These are phyloP conservation scores for Tribolium madens DNA, from an alignment of 1,140 invertebrate species.

Conservation along the genomic window DNA sequence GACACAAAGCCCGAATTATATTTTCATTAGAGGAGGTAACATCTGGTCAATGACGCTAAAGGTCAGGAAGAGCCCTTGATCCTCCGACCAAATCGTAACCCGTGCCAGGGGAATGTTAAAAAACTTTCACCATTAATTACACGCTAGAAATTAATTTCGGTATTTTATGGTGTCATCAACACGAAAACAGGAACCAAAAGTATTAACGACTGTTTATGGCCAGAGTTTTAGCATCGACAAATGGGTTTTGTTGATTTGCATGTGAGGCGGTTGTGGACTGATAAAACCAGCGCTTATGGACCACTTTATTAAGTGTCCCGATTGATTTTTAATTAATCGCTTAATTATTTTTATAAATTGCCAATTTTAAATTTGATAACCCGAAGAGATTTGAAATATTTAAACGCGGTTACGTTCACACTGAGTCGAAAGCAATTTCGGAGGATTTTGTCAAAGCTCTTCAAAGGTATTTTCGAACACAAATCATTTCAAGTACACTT, in stretches of 20 bases:
- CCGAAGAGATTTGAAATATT: too few species aligned
- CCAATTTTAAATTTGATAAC: not conserved
- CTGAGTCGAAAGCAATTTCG: not conserved
- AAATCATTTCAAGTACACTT: not conserved
- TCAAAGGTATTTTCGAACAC: not conserved
- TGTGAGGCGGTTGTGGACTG: not conserved
- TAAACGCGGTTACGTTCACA: too few species aligned
- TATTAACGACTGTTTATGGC: not conserved
- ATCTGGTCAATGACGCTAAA: constrained; percentile 34
- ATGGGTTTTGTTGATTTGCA: not conserved
- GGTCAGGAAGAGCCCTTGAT: constrained; percentile 20
- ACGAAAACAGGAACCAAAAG: not conserved
- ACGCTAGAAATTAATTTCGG: constrained; percentile 21
- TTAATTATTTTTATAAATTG: not conserved
- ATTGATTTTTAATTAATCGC: not conserved
- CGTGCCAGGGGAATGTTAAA: constrained; percentile 15
- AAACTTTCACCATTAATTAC: constrained; percentile 38
- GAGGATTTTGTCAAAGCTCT: not conserved
- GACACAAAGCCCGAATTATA: constrained; percentile 18
- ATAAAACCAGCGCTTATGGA: not conserved
- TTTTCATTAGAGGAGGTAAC: constrained; percentile 43
- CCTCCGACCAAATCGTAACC: not conserved
- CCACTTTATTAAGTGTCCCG: not conserved
- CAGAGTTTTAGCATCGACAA: not conserved
- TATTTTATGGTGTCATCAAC: constrained; percentile 16